These are phyloP conservation scores for Acanthaster planci DNA, from an alignment of 35 echinoderm and acorn worm species.

Conservation along the genomic window DNA sequence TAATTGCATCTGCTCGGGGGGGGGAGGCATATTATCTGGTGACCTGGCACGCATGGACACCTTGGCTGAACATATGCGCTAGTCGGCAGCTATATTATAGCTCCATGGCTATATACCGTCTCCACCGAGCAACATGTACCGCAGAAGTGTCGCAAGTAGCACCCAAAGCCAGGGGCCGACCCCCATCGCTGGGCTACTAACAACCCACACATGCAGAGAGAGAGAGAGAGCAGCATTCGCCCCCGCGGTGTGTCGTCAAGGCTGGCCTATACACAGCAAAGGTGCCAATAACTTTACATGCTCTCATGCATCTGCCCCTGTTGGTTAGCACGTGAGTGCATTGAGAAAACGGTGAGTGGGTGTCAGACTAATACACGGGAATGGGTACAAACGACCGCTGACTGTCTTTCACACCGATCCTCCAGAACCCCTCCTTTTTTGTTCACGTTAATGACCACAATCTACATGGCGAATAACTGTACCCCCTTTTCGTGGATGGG, in stretches of 20 bases:
- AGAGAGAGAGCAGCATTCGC: neutral
- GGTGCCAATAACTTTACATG: conserved; percentile 1
- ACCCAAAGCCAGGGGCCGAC: neutral
- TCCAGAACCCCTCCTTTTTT: neutral
- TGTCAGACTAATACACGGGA: no score
- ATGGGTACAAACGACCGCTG: no score
- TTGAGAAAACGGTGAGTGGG: no score
- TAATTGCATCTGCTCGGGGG: neutral
- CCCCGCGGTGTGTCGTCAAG: conserved; percentile 10
- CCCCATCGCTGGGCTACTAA: neutral
- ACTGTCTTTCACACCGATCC: neutral
- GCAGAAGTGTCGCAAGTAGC: neutral
- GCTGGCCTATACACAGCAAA: neutral
- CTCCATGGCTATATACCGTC: neutral
- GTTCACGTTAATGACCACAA: neutral
- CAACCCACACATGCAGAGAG: neutral
- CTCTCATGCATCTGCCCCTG: neutral
- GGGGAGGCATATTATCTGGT: neutral
- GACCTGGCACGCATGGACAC: conserved; percentile 21
- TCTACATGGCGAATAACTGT: neutral
- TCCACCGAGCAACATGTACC: neutral
- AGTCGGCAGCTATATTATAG: neutral
- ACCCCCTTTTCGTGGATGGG: neutral
- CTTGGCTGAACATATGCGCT: neutral
- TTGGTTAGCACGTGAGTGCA: neutral